These are phyloP conservation scores for Oscheius sp. DNA, from an alignment of 2,888 invertebrate genomes.

Conservation along the genomic window DNA sequence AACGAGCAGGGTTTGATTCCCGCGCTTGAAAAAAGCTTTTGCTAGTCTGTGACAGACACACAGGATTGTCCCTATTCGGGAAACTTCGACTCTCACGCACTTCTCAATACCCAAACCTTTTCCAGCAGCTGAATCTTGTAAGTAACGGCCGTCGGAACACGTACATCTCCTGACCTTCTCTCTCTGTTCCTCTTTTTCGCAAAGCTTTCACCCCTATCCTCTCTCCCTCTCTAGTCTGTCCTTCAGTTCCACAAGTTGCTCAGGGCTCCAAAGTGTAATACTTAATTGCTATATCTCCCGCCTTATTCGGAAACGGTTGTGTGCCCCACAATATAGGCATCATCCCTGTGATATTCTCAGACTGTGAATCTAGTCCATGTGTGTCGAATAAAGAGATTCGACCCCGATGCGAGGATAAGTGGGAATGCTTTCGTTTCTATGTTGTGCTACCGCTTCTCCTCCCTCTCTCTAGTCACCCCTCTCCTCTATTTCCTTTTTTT, in stretches of 20 bases:
- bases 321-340: constrained; percentile 10
- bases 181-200: neutral
- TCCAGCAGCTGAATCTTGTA: neutral
- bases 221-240: neutral
- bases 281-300: neutral
- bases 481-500: neutral
- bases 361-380: constrained; percentile 27
- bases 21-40: too few species aligned
- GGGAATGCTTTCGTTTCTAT: constrained; percentile 29
- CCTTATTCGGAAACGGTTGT: constrained; percentile 36
- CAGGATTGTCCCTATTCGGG: too few species aligned
- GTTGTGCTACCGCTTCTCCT: constrained; percentile 31
- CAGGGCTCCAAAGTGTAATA: constrained; percentile 22
- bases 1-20: too few species aligned
- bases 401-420: constrained; percentile 1
- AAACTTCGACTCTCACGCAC: too few species aligned
- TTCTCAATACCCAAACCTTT: too few species aligned
- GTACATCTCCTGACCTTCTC: constrained; percentile 35
- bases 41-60: too few species aligned
- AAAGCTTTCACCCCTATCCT: constrained; percentile 11
- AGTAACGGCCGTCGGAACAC: constrained; percentile 38
- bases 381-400: constrained; percentile 29
- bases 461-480: neutral
- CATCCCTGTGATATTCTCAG: constrained; percentile 23
- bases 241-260: constrained; percentile 17